A percentile compares a stretch with the other conserved stretches of the same genome.
Conservation (phyloP, 2,113 vertebrate species). For the Phocoena sinus region DNA sequence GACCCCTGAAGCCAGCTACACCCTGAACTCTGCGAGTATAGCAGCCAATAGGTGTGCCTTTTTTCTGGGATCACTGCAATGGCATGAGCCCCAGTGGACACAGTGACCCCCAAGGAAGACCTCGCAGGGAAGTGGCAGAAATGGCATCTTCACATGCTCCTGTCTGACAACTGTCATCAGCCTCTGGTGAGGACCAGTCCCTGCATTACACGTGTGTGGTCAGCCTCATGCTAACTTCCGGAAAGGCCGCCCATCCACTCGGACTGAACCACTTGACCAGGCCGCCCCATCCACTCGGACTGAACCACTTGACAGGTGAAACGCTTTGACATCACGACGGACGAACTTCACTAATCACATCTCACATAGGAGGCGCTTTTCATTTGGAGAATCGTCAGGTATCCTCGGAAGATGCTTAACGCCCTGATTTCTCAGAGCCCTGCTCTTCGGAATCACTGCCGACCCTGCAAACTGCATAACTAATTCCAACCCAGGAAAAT, state of each 20-base stretch:
- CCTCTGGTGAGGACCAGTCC: neutral
- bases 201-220: neutral
- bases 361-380: neutral
- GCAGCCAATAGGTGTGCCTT: neutral
- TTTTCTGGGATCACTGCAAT: neutral
- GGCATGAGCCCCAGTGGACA: neutral
- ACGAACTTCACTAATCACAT: neutral
- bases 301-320: neutral
- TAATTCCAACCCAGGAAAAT: neutral
- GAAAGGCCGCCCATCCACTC: neutral
- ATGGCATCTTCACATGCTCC: neutral
- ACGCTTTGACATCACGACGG: neutral
- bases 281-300: no score
- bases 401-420: neutral
- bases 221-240: no score
- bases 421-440: neutral
- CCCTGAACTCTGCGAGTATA: neutral
- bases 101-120: neutral
- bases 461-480: neutral
- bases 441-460: neutral
- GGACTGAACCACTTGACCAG: neutral
- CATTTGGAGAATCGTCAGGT: neutral
- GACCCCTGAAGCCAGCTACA: neutral
- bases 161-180: neutral
- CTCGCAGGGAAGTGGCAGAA: neutral